A percentile compares a stretch with the other conserved stretches of the same genome.
Conservation (phyloP, 2,888 invertebrate species). For the Sesia bembeciformis region DNA sequence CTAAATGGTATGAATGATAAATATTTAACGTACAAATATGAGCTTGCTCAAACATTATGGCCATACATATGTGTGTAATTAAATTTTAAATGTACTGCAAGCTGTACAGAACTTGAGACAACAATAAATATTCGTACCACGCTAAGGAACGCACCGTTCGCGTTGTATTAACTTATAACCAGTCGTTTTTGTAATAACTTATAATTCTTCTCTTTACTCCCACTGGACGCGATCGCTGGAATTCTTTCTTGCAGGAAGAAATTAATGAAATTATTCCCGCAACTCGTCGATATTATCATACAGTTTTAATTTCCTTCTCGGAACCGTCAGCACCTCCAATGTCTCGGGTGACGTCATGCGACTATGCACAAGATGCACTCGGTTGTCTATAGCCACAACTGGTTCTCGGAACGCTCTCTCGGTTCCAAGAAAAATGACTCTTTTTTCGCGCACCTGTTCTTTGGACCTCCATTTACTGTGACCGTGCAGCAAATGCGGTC, state of each 20-base stretch:
- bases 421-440: constrained; percentile 37
- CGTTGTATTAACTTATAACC: no score
- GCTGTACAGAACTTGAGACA: no score
- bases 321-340: constrained; percentile 11
- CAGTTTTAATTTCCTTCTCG: constrained; percentile 1
- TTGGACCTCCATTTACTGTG: constrained; percentile 42
- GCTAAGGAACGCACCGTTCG: no score
- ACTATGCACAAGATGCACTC: constrained; percentile 23
- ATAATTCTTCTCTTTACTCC: no score
- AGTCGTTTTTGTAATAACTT: no score
- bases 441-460: constrained; percentile 52
- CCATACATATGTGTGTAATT: no score
- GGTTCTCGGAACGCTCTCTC: constrained; percentile 48
- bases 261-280: background rate
- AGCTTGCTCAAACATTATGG: no score
- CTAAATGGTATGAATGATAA: no score
- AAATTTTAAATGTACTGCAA: no score
- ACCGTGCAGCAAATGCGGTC: constrained; percentile 35
- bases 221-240: background rate
- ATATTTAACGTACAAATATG: no score
- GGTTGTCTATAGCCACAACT: constrained; percentile 23
- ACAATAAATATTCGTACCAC: no score
- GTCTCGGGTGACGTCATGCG: constrained; percentile 40
- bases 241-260: background rate
- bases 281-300: background rate